Base-by-base conservation (phyloP, 30 jellyfish, hydroid and myxozoan genomes). In the Hydractinia symbiolongicarpus region DNA sequence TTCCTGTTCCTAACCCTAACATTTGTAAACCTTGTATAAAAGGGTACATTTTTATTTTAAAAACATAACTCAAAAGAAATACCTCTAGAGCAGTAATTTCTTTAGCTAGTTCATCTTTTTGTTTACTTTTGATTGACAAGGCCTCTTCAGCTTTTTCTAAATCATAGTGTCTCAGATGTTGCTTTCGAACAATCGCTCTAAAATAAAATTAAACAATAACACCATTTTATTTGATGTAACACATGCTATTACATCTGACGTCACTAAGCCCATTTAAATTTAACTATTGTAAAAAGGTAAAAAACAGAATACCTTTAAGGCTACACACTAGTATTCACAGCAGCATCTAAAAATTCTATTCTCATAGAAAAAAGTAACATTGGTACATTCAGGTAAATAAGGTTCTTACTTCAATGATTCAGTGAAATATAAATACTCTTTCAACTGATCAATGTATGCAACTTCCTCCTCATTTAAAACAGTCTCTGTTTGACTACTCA, bases 171-270 rank as follows among this genome's bases (percentile, higher is more conserved):
- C 79, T 77, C 53, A 87, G 89, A 51, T 86, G 90, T 72, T 90
- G 97, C 55, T 90, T 90, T 61, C 82, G 82, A 5, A 90, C 97
- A 54, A 90, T 70, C 19, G 97, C 89, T 73, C 97, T 90, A 84
- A 60, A 83, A 55, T 8, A 7, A 4, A 40, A 76, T 52, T 9
- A 72, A 15, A 49, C 19, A 30, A 30, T 30, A 30, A 30, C 44
- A 30, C 44, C 2, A 30, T 30, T 1, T 30, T 2, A 30, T 30
- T 30, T 30, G 44, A 30, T 30, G 44, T 30, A 30, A 30, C 44
- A 30, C 44, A 30, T 30, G 44, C 44, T 30, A 30, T 30, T 30
- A 30, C 44, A 30, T 30, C 1, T 30, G 2, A 30, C 44, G 44
- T 2, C 44, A 30, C 44, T 30, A 30, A 30, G 44, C 44, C 44